Conservation (phyloP, 2,888 invertebrate species). For the Hirudinaria manillensis region DNA sequence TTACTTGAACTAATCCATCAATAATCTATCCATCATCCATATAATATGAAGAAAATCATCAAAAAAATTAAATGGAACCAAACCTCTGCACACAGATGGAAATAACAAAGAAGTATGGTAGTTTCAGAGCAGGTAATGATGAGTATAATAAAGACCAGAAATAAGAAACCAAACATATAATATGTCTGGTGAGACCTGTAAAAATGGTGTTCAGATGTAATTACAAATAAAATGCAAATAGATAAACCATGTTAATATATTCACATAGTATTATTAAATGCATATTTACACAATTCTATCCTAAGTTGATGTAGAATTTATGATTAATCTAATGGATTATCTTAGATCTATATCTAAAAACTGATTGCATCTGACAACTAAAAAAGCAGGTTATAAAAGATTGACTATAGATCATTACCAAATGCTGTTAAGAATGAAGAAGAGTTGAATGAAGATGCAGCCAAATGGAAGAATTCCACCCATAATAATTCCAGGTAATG, state of each 20-base stretch:
- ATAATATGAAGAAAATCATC: background rate
- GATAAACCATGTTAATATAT: too few species aligned
- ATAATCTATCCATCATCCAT: background rate
- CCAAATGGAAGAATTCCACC: constrained; percentile 97
- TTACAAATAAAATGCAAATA: background rate
- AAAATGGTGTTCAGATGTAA: too few species aligned
- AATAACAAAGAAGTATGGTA: constrained; percentile 95
- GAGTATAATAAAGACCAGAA: constrained; percentile 91
- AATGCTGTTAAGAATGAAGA: constrained; percentile 95
- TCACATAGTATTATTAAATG: too few species aligned
- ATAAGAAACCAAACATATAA: constrained; percentile 99
- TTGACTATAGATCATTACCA: constrained; percentile 66
- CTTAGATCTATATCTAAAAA: background rate
- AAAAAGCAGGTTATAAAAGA: background rate
- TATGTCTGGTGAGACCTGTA: constrained; percentile 80
- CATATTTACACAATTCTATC: too few species aligned
- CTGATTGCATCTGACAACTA: background rate
- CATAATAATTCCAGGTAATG: constrained; percentile 86
- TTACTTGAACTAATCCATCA: background rate
- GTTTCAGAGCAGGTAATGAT: constrained; percentile 98
- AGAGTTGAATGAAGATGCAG: constrained; percentile 95
- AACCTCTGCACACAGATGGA: constrained; percentile 96
- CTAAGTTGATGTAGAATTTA: too few species aligned
- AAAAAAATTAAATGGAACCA: background rate
- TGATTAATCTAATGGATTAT: too few species aligned